Conservation (phyloP, 2,113 vertebrate genomes). For the Anser cygnoides region DNA sequence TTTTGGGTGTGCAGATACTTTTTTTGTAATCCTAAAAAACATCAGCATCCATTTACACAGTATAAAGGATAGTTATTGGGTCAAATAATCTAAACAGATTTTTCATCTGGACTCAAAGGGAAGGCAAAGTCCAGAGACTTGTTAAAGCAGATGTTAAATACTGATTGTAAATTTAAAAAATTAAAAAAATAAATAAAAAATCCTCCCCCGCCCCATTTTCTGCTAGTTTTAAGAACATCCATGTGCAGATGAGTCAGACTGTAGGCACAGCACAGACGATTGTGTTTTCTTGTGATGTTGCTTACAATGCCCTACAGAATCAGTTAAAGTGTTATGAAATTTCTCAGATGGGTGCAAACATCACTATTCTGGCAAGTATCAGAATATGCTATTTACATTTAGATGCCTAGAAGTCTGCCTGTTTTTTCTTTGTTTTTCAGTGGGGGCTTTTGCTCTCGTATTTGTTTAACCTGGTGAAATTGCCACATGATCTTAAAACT, state of each 20-base stretch:
- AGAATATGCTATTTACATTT: not conserved
- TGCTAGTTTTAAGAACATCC: not conserved
- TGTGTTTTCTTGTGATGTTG: not conserved
- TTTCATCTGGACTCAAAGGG: not conserved
- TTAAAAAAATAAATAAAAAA: not conserved
- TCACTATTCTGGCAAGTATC: not conserved
- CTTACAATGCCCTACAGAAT: not conserved
- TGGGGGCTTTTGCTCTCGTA: accelerated
- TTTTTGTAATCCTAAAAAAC: not conserved
- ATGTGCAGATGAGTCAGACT: not conserved
- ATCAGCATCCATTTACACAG: too few species aligned
- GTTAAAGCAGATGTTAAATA: not conserved
- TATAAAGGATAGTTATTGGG: not conserved
- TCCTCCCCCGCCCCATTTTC: not conserved
- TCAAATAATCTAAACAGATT: not conserved
- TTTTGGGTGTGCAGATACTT: not conserved
- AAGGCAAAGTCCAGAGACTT: not conserved
- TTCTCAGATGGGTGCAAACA: not conserved
- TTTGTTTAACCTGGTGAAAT: not conserved
- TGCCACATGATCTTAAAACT: not conserved
- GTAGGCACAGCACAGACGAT: not conserved
- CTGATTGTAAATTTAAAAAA: not conserved
- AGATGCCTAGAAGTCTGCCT: not conserved
- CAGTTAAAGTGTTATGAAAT: not conserved
- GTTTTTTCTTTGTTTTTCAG: not conserved